Evolutionary conservation across 2,113 vertebrate genomes (phyloP).

Genomic region (Odontophorus gujanensis): DNA sequence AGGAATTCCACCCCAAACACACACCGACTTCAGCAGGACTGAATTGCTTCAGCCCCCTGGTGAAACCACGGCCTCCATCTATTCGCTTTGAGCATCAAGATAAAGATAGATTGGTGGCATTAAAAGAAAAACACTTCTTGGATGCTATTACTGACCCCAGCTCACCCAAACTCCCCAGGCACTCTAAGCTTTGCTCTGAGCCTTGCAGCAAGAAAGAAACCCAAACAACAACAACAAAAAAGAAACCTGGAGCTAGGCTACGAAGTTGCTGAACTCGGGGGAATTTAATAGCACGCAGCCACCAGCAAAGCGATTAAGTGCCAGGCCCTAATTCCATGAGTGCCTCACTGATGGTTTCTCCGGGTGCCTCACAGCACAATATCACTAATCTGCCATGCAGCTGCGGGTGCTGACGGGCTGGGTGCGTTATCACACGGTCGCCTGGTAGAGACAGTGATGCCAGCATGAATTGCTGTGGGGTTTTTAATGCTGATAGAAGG

Average conservation of each 20-base stretch:
- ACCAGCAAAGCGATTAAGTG: slow-evolving; percentile 16
- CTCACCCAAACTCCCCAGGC: neutral
- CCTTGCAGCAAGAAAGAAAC: neutral
- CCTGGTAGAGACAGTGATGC: neutral
- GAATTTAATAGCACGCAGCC: slow-evolving; percentile 44
- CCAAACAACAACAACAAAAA: neutral
- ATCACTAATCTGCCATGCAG: slow-evolving; percentile 37
- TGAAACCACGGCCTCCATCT: neutral
- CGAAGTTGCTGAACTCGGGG: slow-evolving; percentile 29
- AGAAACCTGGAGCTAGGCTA: neutral
- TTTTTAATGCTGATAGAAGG: neutral
- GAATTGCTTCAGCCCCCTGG: too few species aligned
- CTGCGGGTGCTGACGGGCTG: slow-evolving; percentile 33
- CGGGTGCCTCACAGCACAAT: neutral
- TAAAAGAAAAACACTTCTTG: neutral
- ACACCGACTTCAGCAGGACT: neutral
- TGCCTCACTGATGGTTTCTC: slow-evolving; percentile 1
- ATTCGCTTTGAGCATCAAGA: neutral
- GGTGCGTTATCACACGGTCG: neutral
- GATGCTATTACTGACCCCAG: neutral
- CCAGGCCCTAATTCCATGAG: slow-evolving; percentile 47
- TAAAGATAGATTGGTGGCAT: neutral
- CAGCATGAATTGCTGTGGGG: neutral
- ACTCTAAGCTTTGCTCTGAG: neutral
- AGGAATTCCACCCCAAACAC: neutral